phyloP scores from a whole-genome alignment of 2,797 vertebrate genomes.

The Xyrichtys novacula region DNA sequence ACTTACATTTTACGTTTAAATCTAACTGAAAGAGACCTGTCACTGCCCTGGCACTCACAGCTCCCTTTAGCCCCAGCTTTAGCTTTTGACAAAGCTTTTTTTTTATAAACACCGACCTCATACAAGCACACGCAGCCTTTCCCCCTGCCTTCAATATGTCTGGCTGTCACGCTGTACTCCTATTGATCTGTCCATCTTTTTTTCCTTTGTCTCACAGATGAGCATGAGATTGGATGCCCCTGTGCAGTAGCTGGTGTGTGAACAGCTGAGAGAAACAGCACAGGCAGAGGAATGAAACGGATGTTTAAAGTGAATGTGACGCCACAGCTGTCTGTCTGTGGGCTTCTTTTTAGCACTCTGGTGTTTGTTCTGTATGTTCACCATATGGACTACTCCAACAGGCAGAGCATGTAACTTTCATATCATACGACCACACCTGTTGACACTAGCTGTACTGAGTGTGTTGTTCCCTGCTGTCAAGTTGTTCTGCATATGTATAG shows the following conservation, averaged over 20 bases:
- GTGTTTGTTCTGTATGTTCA: slow-evolving; percentile 14
- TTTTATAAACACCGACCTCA: slow-evolving; percentile 58
- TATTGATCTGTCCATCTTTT: slow-evolving; percentile 77
- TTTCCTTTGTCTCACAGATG: slow-evolving; percentile 46
- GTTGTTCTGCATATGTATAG: slow-evolving; percentile 22
- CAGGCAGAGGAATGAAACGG: slow-evolving; percentile 59
- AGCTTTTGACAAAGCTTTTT: slow-evolving; percentile 42
- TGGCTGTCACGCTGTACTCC: slow-evolving; percentile 51
- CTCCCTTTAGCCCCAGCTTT: slow-evolving; percentile 12
- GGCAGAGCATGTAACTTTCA: slow-evolving; percentile 31
- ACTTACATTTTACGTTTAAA: slow-evolving; percentile 7
- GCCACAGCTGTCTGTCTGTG: slow-evolving; percentile 31
- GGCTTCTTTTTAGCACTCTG: slow-evolving; percentile 30
- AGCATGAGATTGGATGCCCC: slow-evolving; percentile 67
- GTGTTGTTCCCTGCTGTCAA: slow-evolving; percentile 1
- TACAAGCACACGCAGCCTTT: slow-evolving; percentile 49
- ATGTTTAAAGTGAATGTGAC: slow-evolving; percentile 61
- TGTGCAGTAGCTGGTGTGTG: slow-evolving; percentile 62
- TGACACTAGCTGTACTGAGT: slow-evolving; percentile 4
- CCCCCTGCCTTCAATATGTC: slow-evolving; percentile 30
- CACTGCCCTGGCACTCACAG: neutral
- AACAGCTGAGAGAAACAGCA: slow-evolving; percentile 26
- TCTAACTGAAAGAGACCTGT: slow-evolving; percentile 1
- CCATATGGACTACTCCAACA: slow-evolving; percentile 3
- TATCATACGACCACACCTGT: slow-evolving; percentile 24